Evolutionary conservation across 1,140 invertebrate genomes (phyloP).

Genomic region (Coptotermes formosanus): DNA sequence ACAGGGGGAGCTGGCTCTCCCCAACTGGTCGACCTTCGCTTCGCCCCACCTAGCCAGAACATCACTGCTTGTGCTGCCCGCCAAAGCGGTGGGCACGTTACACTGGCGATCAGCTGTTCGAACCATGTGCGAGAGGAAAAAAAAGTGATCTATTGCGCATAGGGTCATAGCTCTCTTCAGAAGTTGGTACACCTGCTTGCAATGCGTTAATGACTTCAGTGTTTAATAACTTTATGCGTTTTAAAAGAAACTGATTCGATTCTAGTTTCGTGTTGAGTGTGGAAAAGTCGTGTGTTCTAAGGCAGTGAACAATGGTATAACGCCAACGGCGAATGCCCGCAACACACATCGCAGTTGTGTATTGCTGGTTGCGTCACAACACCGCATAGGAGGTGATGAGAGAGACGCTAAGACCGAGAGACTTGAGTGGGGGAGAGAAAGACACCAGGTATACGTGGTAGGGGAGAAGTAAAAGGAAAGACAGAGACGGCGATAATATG

Average conservation of each 20-base stretch:
- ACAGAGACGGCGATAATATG: background rate
- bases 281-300: background rate
- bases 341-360: background rate
- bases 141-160: background rate
- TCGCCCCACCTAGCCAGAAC: background rate
- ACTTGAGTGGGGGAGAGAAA: background rate
- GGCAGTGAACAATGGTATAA: background rate
- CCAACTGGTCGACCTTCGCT: background rate
- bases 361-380: no score
- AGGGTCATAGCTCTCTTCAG: background rate
- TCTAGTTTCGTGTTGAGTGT: background rate
- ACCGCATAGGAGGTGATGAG: no score
- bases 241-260: background rate
- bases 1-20: background rate
- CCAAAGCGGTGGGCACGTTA: background rate
- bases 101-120: background rate
- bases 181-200: background rate
- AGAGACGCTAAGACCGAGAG: background rate
- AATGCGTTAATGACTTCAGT: background rate
- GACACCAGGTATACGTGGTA: background rate
- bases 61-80: background rate
- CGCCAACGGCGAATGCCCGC: background rate
- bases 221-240: background rate
- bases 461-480: background rate
- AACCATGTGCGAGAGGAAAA: background rate